Evolutionary conservation across 2,797 vertebrate genomes (phyloP).

Genomic region (Pogonophryne albipinna): DNA sequence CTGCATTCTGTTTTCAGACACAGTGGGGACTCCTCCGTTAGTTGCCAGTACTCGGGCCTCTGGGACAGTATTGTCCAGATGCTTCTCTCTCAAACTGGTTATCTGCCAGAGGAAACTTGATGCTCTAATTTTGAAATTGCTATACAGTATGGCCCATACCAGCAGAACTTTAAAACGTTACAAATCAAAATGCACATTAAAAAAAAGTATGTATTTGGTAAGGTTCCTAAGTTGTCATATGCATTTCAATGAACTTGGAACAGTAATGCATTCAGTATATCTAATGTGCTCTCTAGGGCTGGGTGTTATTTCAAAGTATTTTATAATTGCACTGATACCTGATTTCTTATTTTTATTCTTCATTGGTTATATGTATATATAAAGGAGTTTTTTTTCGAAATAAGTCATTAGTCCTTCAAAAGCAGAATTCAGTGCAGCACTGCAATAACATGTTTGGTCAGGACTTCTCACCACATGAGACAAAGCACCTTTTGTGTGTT

Average conservation of each 20-base stretch:
- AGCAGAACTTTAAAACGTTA: background rate
- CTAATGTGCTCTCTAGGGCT: background rate
- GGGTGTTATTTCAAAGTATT: background rate
- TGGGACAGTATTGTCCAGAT: slow-evolving; percentile 87
- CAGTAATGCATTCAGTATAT: background rate
- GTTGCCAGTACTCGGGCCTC: slow-evolving; percentile 76
- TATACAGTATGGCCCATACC: slow-evolving; percentile 45
- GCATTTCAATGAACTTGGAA: background rate
- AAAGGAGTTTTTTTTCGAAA: background rate
- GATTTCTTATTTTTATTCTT: background rate
- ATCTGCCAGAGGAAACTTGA: slow-evolving; percentile 74
- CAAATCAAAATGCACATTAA: background rate
- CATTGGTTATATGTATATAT: background rate
- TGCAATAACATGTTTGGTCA: slow-evolving; percentile 13
- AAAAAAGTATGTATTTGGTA: background rate
- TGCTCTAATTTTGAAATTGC: slow-evolving; percentile 80
- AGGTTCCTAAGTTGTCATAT: background rate
- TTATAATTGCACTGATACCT: background rate
- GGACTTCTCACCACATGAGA: slow-evolving; percentile 12
- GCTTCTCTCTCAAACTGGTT: slow-evolving; percentile 78
- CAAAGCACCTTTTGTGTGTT: slow-evolving; percentile 10
- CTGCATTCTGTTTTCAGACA: slow-evolving; percentile 69
- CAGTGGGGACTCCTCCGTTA: slow-evolving; percentile 67
- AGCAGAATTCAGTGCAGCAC: background rate
- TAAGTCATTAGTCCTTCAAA: background rate